Base-by-base conservation (phyloP, 2,797 vertebrate genomes). In the Oryzias dopingdopingensis region DNA sequence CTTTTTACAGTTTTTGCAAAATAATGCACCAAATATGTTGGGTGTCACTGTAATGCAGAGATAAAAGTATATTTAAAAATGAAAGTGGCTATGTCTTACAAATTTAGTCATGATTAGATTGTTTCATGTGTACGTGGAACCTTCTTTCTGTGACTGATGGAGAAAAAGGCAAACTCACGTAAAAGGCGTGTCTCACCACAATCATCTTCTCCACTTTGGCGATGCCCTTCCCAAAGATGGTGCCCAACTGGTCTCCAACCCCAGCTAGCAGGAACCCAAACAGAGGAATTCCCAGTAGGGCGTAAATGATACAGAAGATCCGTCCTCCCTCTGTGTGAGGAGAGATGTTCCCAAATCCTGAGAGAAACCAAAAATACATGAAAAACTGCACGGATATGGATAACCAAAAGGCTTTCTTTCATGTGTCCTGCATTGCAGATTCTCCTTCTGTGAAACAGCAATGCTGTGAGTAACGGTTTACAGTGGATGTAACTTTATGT, bases 231-330 rank as follows among this genome's bases (percentile, higher is more conserved):
- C 96, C 96, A 72, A 99, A 99, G 79, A 99, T 97, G 49, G 97
- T 99, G 49, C 97, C 97, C 54, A 99, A 82, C 77, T 99, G 97
- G 81, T 99, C 97, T 62, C 97, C 97, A 44, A 99, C 97, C 58
- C 97, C 97, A 57, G 97, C 96, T 91, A 99, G 79, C 41, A 99
- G 83, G 90, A 99, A 98, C 49, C 97, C 97, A 78, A 99, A 99
- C 0, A 99, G 91, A 17, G 97, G 97, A 74, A 99, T 99, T 83
- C 97, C 97, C 78, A 99, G 62, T 84, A 99, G 93, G 74, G 97
- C 96, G 71, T 98, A 99, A 80, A 98, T 93, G 72, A 99, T 96
- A 65, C 97, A 99, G 90, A 99, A 98, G 86, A 97, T 97, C 74
- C 96, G 93, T 14, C 97, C 97, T 45, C 96, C 95, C 90, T 97